These are phyloP conservation scores for Orcinus orca DNA, from an alignment of 2,113 vertebrate species.

Conservation along the genomic window DNA sequence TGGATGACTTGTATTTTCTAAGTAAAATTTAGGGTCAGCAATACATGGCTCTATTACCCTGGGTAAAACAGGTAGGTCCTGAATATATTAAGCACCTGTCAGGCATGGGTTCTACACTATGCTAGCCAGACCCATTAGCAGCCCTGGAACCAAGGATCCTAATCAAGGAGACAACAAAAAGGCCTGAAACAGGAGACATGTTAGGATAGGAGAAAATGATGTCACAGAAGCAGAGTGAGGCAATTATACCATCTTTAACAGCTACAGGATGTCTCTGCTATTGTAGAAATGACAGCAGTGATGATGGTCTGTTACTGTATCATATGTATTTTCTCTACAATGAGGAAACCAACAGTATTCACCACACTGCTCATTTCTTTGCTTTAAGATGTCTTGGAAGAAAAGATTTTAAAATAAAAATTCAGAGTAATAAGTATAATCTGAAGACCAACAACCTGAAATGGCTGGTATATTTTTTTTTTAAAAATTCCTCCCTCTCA, in stretches of 20 bases:
- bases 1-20: background rate
- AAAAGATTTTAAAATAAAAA: conserved; percentile 13
- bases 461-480: background rate
- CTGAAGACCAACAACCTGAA: background rate
- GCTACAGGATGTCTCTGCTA: background rate
- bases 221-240: background rate
- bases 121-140: background rate
- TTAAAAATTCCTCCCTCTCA: background rate
- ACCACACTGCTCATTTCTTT: background rate
- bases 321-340: conserved; percentile 9
- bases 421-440: conserved; percentile 1
- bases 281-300: background rate
- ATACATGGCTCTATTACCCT: background rate
- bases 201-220: background rate
- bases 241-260: background rate
- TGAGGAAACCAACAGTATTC: background rate
- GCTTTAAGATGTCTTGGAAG: conserved; percentile 6
- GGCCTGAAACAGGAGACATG: background rate
- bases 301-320: background rate
- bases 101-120: background rate
- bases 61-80: background rate
- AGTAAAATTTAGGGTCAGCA: background rate
- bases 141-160: background rate
- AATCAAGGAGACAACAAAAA: background rate
- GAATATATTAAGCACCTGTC: background rate